Conservation (phyloP, 2,113 vertebrate genomes). For the Ahaetulla prasina region DNA sequence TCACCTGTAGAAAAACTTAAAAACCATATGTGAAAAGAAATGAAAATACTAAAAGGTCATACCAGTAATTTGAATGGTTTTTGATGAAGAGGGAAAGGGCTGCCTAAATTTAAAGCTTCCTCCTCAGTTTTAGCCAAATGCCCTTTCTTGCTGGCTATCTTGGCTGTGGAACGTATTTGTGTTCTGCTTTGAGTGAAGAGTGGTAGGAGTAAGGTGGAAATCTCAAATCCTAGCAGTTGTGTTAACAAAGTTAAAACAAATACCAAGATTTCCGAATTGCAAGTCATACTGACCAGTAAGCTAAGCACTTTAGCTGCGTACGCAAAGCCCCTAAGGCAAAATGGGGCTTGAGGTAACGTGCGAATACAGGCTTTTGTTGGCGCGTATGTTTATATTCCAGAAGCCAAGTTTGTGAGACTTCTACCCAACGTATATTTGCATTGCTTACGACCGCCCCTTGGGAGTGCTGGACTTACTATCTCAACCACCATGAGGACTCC, state of each 20-base stretch:
- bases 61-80: background rate
- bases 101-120: background rate
- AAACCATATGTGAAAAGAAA: background rate
- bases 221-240: background rate
- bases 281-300: background rate
- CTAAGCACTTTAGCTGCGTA: background rate
- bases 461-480: constrained; percentile 68
- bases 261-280: background rate
- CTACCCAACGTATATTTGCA: background rate
- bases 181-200: background rate
- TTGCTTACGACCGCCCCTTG: background rate
- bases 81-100: background rate
- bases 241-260: background rate
- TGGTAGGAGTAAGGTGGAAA: background rate
- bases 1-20: background rate
- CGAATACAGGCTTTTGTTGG: background rate
- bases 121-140: background rate
- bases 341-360: background rate
- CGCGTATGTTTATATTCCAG: background rate
- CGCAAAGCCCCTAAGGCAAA: background rate
- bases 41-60: background rate
- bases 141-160: background rate
- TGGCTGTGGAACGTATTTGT: background rate
- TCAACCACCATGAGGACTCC: constrained; percentile 75
- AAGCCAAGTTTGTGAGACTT: background rate